Base-by-base conservation (phyloP, 1,140 invertebrate genomes). In the Trichogramma pretiosum region DNA sequence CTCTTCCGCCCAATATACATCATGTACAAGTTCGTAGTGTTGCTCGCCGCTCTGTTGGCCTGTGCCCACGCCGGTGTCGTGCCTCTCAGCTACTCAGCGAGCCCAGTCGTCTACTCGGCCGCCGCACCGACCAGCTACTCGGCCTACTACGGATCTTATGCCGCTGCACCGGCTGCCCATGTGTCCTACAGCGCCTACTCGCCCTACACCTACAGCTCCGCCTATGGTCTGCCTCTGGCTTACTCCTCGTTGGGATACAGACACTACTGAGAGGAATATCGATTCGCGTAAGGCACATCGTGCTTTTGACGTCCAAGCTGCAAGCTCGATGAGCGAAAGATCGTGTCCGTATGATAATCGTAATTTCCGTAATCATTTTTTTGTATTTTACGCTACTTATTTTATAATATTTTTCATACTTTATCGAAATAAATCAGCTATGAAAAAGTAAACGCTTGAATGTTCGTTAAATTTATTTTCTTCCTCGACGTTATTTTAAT, bases 1-100 rank as follows among this genome's bases (percentile, higher is more conserved):
- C n/a, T n/a, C 10, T 9, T 10, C 17, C 8, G 22, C 38, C 24
- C 4, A 28, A 1, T 26, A 28, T 8, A 11, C 42, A 45, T 3
- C 42, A 45, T 45, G 42, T 45, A 11, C 33, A 45, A 45, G 28
- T 36, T 17, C 42, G 13, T 36, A 10, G 22, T 45, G 5, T 17
- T 45, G n/a, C 14, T 14, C n/a, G 38, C 38, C 5, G 42, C 34
- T 11, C 36, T 32, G 22, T 5, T 45, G 8, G 33, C 33, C 5
- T 19, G 2, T 13, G 32, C 42, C 22, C 8, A 36, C 21, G 42
- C 42, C 14, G 42, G 42, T 16, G 13, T 36, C 18, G 13, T 36
- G n/a, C n/a, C n/a, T n/a, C n/a, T n/a, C n/a, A n/a, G n/a, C n/a
- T n/a, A n/a, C n/a, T n/a, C n/a, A n/a, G n/a, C 11, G n/a, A n/a